Evolutionary conservation across 2,888 invertebrate species (phyloP).

Genomic region (Agrochola circellaris): DNA sequence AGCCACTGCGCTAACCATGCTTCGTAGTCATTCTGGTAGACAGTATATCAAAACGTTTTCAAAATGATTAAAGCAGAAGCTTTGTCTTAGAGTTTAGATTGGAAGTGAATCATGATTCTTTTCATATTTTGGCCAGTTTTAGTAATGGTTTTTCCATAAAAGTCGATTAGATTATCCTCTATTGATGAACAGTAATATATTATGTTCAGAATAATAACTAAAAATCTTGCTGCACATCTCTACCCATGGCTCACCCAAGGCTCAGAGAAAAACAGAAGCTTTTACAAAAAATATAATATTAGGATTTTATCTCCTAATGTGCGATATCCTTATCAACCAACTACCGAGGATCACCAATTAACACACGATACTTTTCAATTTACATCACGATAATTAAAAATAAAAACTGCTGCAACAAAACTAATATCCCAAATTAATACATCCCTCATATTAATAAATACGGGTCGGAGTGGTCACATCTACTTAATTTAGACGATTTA

Average conservation of each 20-base stretch:
- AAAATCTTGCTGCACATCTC: background rate
- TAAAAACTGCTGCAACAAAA: constrained; percentile 57
- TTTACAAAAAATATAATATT: constrained; percentile 2
- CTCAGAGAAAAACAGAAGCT: constrained; percentile 39
- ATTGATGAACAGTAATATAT: background rate
- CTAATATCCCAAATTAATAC: constrained; percentile 66
- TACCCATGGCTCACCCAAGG: background rate
- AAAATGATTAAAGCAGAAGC: no score
- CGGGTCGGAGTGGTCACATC: constrained; percentile 74
- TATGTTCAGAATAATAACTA: background rate
- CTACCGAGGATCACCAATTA: constrained; percentile 61
- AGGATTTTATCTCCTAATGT: constrained; percentile 48
- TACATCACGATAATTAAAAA: constrained; percentile 61
- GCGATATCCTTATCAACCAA: constrained; percentile 59
- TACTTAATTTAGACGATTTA: constrained; percentile 85
- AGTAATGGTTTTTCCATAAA: background rate
- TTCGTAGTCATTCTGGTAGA: background rate
- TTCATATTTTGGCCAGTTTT: background rate
- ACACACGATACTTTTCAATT: constrained; percentile 62
- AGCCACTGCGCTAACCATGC: background rate
- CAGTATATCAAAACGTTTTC: no score
- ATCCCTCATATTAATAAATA: constrained; percentile 71
- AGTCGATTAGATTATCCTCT: background rate
- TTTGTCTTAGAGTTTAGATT: background rate
- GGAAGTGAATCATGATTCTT: background rate